phyloP scores from a whole-genome alignment of 2,888 invertebrate genomes.

The Troides aeacus region DNA sequence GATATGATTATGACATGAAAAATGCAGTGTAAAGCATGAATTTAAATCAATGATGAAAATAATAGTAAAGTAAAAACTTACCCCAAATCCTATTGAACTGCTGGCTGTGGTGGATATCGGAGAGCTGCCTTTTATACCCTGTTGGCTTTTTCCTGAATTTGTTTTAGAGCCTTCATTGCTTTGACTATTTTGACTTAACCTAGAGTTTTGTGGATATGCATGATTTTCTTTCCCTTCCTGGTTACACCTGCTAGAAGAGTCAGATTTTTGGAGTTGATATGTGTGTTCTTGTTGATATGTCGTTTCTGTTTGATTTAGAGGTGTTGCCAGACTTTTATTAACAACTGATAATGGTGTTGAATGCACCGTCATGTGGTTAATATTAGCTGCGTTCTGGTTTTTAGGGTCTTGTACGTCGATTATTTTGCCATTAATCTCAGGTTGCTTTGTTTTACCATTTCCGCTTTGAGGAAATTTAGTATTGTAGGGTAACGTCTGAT shows the following conservation, averaged over 20 bases:
- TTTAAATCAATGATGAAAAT: constrained; percentile 29
- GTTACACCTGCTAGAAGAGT: constrained; percentile 74
- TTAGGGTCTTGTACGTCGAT: constrained; percentile 57
- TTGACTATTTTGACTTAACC: constrained; percentile 72
- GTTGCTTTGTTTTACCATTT: constrained; percentile 63
- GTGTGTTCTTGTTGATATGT: constrained; percentile 77
- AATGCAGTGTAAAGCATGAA: constrained; percentile 29
- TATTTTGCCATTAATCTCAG: constrained; percentile 63
- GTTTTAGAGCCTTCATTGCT: constrained; percentile 61
- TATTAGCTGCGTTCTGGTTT: constrained; percentile 57
- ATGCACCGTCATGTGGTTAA: constrained; percentile 79
- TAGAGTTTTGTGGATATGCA: constrained; percentile 76
- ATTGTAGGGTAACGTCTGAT: constrained; percentile 94
- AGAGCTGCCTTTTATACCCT: constrained; percentile 64
- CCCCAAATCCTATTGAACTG: constrained; percentile 74
- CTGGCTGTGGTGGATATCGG: constrained; percentile 65
- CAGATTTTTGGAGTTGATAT: constrained; percentile 78
- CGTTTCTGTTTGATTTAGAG: constrained; percentile 79
- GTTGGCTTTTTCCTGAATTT: constrained; percentile 53
- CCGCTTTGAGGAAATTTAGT: constrained; percentile 88
- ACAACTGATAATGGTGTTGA: constrained; percentile 77
- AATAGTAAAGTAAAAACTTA: constrained; percentile 45
- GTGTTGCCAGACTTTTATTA: constrained; percentile 83
- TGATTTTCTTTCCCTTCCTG: constrained; percentile 78
- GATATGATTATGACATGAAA: constrained; percentile 37